Percentiles rank a stretch among this genome's conserved stretches.
Conservation (phyloP, 2,113 vertebrate genomes). For the Xerus inauris region DNA sequence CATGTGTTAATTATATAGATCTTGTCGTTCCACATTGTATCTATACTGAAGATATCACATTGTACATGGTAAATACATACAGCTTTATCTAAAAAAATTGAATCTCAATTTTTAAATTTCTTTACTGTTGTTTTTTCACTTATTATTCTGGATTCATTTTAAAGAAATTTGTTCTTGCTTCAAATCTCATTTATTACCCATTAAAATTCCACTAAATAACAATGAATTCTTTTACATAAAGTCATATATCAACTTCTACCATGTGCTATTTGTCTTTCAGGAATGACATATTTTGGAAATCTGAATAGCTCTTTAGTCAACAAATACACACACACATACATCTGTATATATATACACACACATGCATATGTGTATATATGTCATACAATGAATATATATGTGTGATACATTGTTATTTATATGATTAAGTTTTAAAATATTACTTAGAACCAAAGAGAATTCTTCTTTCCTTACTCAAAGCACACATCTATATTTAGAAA, state of each 20-base stretch:
- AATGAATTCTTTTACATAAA: constrained; percentile 68
- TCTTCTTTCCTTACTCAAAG: constrained; percentile 45
- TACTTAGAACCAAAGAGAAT: constrained; percentile 26
- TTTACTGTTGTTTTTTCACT: background rate
- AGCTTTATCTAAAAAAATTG: background rate
- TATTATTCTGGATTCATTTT: constrained; percentile 19
- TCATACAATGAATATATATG: background rate
- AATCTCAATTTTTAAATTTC: constrained; percentile 28
- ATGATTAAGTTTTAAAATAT: constrained; percentile 67
- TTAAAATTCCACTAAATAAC: constrained; percentile 81
- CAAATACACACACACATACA: constrained; percentile 35
- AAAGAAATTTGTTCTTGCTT: constrained; percentile 69
- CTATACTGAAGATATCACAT: background rate
- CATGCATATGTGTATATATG: background rate
- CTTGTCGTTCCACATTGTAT: background rate
- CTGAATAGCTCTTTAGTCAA: constrained; percentile 67
- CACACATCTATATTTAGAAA: constrained; percentile 60
- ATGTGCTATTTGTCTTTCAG: constrained; percentile 68
- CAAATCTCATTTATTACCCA: constrained; percentile 50
- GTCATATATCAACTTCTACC: constrained; percentile 25
- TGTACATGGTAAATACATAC: background rate
- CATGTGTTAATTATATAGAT: too few relatives aligned
- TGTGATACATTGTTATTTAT: constrained; percentile 64
- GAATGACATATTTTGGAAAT: background rate
- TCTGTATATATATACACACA: background rate